These are phyloP conservation scores for Hirtodrosophila duncani DNA, from an alignment of 2,888 invertebrate genomes.

Conservation along the genomic window DNA sequence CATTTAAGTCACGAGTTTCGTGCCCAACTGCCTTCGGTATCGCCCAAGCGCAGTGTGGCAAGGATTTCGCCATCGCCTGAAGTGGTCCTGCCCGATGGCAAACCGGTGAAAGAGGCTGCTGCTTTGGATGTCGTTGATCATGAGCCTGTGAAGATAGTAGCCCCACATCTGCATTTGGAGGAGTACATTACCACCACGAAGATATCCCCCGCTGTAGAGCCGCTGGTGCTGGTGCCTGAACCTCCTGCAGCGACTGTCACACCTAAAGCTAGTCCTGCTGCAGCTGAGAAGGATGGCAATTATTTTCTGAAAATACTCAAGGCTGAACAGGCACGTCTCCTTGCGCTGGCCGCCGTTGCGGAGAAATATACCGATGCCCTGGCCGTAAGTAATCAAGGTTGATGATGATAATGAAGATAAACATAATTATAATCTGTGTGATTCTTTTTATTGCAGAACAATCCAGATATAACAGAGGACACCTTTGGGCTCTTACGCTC, in stretches of 20 bases:
- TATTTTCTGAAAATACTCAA: slow-evolving; percentile 88
- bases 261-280: not conserved
- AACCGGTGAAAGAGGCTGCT: not conserved
- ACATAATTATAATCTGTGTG: no score
- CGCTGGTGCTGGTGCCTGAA: not conserved
- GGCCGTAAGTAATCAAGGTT: slow-evolving; percentile 71
- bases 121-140: slow-evolving; percentile 64
- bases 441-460: slow-evolving; percentile 57
- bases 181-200: slow-evolving; percentile 21
- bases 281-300: slow-evolving; percentile 81
- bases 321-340: slow-evolving; percentile 84
- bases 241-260: not conserved
- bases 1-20: slow-evolving; percentile 91
- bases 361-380: slow-evolving; percentile 84
- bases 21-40: slow-evolving; percentile 85
- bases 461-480: slow-evolving; percentile 85
- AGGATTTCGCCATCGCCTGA: slow-evolving; percentile 39
- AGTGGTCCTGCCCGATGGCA: slow-evolving; percentile 21
- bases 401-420: no score
- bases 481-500: slow-evolving; percentile 90
- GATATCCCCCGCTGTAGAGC: slow-evolving; percentile 1
- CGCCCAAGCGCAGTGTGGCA: slow-evolving; percentile 79
- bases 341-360: slow-evolving; percentile 83
- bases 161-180: slow-evolving; percentile 25
- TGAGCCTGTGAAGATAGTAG: slow-evolving; percentile 14